phyloP scores from a whole-genome alignment of 2,888 invertebrate species.

The Shargacucullia verbasci region DNA sequence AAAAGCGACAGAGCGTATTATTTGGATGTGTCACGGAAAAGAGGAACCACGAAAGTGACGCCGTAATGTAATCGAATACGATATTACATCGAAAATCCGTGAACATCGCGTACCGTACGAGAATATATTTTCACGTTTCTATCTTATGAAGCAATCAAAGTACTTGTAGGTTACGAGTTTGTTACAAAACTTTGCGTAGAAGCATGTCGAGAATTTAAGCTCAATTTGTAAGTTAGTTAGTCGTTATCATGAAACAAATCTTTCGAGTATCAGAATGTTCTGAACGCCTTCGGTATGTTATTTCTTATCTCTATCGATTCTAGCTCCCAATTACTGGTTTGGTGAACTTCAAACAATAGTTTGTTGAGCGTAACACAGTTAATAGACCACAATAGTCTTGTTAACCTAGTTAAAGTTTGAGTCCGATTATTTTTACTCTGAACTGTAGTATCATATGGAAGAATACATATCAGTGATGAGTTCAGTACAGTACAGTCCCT shows the following conservation, averaged over 20 bases:
- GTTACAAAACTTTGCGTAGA: conserved; percentile 28
- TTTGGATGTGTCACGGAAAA: conserved; percentile 5
- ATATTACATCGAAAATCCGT: conserved; percentile 1
- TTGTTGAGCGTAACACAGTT: conserved; percentile 27
- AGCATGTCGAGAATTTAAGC: conserved; percentile 41
- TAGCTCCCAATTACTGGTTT: conserved; percentile 33
- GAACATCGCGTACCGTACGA: conserved; percentile 8
- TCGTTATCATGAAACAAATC: conserved; percentile 41
- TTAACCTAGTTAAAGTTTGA: conserved; percentile 31
- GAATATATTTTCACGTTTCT: conserved; percentile 24
- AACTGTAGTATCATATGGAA: not conserved
- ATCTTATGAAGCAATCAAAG: conserved; percentile 31
- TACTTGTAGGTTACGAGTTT: conserved; percentile 25
- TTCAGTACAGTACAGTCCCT: no score
- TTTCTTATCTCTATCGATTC: conserved; percentile 31
- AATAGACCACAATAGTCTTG: conserved; percentile 19
- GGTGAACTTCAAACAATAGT: conserved; percentile 30
- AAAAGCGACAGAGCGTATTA: conserved; percentile 3
- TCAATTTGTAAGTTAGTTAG: conserved; percentile 38
- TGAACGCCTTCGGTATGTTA: conserved; percentile 26
- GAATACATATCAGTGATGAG: no score
- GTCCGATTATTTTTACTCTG: not conserved
- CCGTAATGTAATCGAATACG: conserved; percentile 6
- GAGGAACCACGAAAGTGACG: not conserved
- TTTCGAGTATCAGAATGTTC: conserved; percentile 25